Evolutionary conservation across 2,797 vertebrate genomes (phyloP).

Genomic region (Lacerta bilineata): DNA sequence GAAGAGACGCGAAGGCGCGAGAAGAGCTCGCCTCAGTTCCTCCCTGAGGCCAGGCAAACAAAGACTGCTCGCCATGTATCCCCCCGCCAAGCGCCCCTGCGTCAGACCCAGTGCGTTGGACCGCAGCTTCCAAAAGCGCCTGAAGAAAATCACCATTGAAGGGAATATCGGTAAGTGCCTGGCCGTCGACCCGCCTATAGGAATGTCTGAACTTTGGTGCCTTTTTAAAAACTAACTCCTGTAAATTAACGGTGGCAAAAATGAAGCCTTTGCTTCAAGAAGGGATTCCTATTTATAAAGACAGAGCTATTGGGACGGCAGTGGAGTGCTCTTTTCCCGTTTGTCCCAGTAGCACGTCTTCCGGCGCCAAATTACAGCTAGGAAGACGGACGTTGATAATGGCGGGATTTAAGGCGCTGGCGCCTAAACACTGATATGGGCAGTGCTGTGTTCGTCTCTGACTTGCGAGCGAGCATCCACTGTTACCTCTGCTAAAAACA

Average conservation of each 20-base stretch:
- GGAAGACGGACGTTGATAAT: background rate
- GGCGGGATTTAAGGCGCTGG: background rate
- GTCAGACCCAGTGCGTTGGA: constrained; percentile 57
- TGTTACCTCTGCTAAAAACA: background rate
- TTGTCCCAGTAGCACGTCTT: background rate
- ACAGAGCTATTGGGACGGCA: too few species aligned
- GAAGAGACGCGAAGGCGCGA: background rate
- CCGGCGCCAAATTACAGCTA: background rate
- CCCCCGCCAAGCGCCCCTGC: constrained; percentile 79
- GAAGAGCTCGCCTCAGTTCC: background rate
- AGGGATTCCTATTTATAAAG: too few species aligned
- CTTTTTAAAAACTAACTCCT: too few species aligned
- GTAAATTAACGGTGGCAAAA: too few species aligned
- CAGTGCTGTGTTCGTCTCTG: background rate
- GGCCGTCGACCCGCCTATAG: background rate
- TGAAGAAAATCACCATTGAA: constrained; percentile 85
- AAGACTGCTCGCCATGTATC: constrained; percentile 68
- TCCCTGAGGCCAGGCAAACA: background rate
- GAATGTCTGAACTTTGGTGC: background rate
- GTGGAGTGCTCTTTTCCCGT: background rate
- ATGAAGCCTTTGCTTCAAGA: too few species aligned
- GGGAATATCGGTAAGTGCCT: constrained; percentile 87
- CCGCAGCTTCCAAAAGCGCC: constrained; percentile 79
- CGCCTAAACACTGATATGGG: too few species aligned
- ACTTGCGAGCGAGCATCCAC: background rate